Evolutionary conservation across 2,113 vertebrate species (phyloP).

Genomic region (Cyanoliseus patagonus): DNA sequence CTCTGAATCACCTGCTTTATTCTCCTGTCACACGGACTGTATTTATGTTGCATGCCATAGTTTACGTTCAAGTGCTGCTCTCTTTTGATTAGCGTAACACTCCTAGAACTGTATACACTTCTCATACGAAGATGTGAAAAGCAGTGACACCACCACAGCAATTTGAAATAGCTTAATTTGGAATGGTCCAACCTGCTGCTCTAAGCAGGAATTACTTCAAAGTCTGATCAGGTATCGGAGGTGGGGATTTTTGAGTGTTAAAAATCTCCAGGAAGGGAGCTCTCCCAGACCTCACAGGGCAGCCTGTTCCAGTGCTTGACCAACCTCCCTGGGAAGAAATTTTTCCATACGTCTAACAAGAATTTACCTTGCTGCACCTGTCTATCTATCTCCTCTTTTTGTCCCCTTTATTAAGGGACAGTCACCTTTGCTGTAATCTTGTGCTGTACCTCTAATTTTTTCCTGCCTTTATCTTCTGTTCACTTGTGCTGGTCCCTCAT

Average conservation of each 20-base stretch:
- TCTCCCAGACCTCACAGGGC: neutral
- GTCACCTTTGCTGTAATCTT: neutral
- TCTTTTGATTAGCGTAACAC: neutral
- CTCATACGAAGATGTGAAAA: neutral
- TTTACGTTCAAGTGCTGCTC: neutral
- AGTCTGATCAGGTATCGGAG: neutral
- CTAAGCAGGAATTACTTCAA: neutral
- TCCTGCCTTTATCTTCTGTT: neutral
- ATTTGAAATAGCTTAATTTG: neutral
- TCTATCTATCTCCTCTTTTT: neutral
- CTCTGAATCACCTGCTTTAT: neutral
- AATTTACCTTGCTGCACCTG: neutral
- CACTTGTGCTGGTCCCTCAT: neutral
- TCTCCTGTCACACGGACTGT: neutral
- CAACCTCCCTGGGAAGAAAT: neutral
- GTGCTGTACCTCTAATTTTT: neutral
- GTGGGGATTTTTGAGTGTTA: neutral
- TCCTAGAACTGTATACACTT: neutral
- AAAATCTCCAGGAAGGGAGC: neutral
- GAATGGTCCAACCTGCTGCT: neutral
- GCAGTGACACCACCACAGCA: neutral
- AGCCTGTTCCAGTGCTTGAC: neutral
- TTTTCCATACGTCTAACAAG: neutral
- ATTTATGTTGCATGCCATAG: neutral
- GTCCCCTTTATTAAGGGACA: neutral